Evolutionary conservation across 1,140 invertebrate species (phyloP).

Genomic region (Stegodyphus dumicola): DNA sequence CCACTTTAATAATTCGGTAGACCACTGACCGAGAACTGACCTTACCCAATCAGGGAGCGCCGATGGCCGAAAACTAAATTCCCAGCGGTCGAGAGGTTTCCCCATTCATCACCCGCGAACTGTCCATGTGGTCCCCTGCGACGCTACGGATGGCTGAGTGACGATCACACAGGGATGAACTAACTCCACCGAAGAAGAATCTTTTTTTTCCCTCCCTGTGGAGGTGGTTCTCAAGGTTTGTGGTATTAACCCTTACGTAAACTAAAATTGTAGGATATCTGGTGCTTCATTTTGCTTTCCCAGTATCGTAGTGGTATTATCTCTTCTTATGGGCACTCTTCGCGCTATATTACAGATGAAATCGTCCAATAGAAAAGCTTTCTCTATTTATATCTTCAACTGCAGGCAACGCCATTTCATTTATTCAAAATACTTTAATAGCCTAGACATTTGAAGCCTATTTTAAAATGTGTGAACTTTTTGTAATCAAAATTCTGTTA

Average conservation of each 20-base stretch:
- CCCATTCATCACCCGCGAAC: conserved; percentile 31
- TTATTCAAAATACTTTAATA: no score
- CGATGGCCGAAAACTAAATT: conserved; percentile 16
- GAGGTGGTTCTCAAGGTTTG: conserved; percentile 16
- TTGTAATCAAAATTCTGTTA: no score
- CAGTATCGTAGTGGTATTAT: no score
- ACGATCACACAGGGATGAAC: conserved; percentile 35
- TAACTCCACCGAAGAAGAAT: conserved; percentile 21
- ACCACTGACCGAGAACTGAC: conserved; percentile 33
- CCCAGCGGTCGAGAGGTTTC: background rate
- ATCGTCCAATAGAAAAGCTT: no score
- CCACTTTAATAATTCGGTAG: conserved; percentile 45
- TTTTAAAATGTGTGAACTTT: no score
- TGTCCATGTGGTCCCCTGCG: conserved; percentile 24
- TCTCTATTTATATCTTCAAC: no score
- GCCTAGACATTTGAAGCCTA: no score
- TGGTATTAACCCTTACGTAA: conserved; percentile 1
- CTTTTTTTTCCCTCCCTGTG: background rate
- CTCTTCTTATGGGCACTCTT: no score
- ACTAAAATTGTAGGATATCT: no score
- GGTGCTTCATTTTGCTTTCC: no score
- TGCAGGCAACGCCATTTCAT: no score
- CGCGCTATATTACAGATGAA: no score
- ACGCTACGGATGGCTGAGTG: conserved; percentile 28
- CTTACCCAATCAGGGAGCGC: conserved; percentile 35